Base-by-base conservation (phyloP, 1,140 invertebrate genomes). In the Zaprionus inermis region DNA sequence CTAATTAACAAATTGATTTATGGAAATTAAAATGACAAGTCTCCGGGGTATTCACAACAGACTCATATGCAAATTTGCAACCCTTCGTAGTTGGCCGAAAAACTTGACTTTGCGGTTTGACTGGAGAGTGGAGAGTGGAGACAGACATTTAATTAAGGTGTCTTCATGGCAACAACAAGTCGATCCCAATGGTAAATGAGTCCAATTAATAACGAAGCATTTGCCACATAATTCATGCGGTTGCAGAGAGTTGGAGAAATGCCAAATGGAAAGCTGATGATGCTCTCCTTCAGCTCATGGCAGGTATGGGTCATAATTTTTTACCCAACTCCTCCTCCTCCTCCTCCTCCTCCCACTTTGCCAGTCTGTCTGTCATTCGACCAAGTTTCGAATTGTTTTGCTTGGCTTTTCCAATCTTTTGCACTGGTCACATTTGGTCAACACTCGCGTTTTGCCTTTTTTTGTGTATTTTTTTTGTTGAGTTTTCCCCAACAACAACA, bases 1-100 rank as follows among this genome's bases (percentile, higher is more conserved):
- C 84, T 90, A 88, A 91, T 91, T 90, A 91, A 91, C 82, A 86
- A 90, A 91, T 91, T 91, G 88, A 91, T 91, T 91, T 91, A 91
- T 91, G 80, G 71, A 79, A 90, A 91, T 84, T 72, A 88, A 88
- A 91, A 91, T 84, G 78, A 78, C 80, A 90, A 82, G 44, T 89
- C 84, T 73, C 84, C 54, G 32, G 74, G 63, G 84, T 72, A 34
- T 38, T 51, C 77, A 34, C 58, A 51, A 64, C 74, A 73, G 70
- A 73, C 76, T 68, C 78, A 80, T 80, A 78, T 80, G 78, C 78
- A 78, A 80, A 78, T 66, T 75, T 32, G 68, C 74, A 76, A 76
- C 79, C 76, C 56, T 55, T 51, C 1, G 51, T 34, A 57, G 36
- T 78, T 71, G 78, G 67, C 76, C 69, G 84, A 78, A 84, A 81